Evolutionary conservation across 2,888 invertebrate species (phyloP).

Genomic region (Cheilosia urbana): DNA sequence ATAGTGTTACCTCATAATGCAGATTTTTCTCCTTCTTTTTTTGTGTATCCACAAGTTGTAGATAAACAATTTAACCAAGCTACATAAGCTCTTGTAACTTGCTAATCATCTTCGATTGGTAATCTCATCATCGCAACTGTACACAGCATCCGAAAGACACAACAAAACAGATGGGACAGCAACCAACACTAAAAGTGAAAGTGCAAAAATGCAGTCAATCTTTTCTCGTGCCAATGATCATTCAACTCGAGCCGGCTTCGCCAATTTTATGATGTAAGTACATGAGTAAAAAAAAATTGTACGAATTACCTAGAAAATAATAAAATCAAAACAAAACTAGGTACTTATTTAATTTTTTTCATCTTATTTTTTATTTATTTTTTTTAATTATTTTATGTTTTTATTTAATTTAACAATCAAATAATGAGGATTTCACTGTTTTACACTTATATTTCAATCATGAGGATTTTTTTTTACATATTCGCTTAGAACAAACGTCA

Average conservation of each 20-base stretch:
- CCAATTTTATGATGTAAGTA: slow-evolving; percentile 48
- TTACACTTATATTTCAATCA: slow-evolving; percentile 20
- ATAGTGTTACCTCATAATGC: slow-evolving; percentile 57
- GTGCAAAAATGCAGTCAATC: slow-evolving; percentile 43
- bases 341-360: slow-evolving; percentile 31
- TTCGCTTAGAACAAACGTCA: slow-evolving; percentile 35
- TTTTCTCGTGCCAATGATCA: slow-evolving; percentile 46
- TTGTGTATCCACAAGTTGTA: slow-evolving; percentile 24
- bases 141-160: slow-evolving; percentile 39
- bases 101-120: slow-evolving; percentile 60
- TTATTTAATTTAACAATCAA: slow-evolving; percentile 55
- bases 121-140: slow-evolving; percentile 22
- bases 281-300: slow-evolving; percentile 46
- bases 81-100: slow-evolving; percentile 28
- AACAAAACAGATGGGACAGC: slow-evolving; percentile 24
- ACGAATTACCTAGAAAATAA: background rate
- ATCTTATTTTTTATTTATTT: slow-evolving; percentile 26
- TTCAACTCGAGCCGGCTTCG: slow-evolving; percentile 51
- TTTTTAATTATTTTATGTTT: slow-evolving; percentile 12
- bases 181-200: slow-evolving; percentile 63
- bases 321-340: slow-evolving; percentile 23
- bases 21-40: background rate
- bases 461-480: background rate
- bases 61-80: slow-evolving; percentile 50
- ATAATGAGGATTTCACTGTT: slow-evolving; percentile 63